Evolutionary conservation across 1,140 invertebrate species (phyloP), one percentile per base, ranked within the genome.

Genomic region (Batillaria attramentaria): DNA sequence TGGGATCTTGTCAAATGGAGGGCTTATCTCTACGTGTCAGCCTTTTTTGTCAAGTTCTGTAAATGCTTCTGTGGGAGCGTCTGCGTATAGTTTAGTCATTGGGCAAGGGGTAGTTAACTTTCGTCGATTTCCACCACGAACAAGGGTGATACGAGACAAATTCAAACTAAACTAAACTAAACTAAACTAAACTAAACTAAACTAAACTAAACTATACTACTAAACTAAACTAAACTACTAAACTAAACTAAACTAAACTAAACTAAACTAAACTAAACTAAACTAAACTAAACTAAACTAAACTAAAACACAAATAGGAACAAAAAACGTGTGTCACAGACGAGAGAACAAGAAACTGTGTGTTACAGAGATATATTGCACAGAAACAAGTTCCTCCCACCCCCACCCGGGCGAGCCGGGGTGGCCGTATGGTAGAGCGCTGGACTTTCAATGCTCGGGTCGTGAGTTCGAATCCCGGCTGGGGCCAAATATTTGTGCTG

Each of bases 231-330:
- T 72, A 72, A 42, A 72, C 69, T 33, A 72, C 69, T 72, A 72
- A 72, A 72, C 69, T 72, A 72, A 35, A 72, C 69, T 72, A 72
- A 72, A 72, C 69, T 72, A 72, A 72, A 72, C 69, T 72, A 72
- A 72, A 72, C 69, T 72, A 72, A 72, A 35, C 69, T 42, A 72
- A 72, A 42, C 69, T 72, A 42, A 72, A 50, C 46, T 50, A 50
- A 50, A 50, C 46, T 50, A 24, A 50, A 13, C 46, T 50, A 50
- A 50, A 50, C 46, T 50, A 50, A 50, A 50, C 46, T 50, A 50
- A 50, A 50, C 46, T 50, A 13, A 50, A 50, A 50, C 46, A 13
- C 46, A 50, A 50, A 8, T 50, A 50, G 24, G 46, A 24, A 8
- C 46, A 8, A 50, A 50, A 50, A 50, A 50, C 10, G 46, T 13